These are phyloP conservation scores for Ericerus pela DNA, from an alignment of 1,140 invertebrate genomes.

Conservation along the genomic window DNA sequence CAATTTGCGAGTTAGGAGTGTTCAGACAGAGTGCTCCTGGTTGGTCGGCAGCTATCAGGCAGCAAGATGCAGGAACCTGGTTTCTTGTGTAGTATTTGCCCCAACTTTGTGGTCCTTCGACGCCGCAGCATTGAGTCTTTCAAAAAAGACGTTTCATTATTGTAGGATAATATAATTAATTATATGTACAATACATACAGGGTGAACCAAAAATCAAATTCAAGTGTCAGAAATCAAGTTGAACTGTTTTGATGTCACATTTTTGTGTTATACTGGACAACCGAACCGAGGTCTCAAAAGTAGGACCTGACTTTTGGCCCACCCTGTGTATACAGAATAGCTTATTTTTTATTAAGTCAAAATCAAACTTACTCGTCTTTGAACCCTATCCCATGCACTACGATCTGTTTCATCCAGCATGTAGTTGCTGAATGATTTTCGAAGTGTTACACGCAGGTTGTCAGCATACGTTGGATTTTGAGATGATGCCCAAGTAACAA, in stretches of 20 bases:
- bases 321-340: too few species aligned
- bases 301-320: too few species aligned
- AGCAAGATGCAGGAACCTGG: slow-evolving; percentile 17
- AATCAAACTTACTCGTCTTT: slow-evolving; percentile 16
- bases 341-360: too few species aligned
- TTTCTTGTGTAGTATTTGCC: slow-evolving; percentile 12
- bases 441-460: slow-evolving; percentile 2
- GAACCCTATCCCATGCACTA: slow-evolving; percentile 6
- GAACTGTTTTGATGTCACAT: too few species aligned
- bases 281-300: too few species aligned
- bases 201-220: too few species aligned
- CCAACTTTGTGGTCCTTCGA: slow-evolving; percentile 16
- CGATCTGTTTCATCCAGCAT: slow-evolving; percentile 10
- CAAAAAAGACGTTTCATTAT: too few species aligned
- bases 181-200: too few species aligned
- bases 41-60: slow-evolving; percentile 13
- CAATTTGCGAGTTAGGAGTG: slow-evolving; percentile 13
- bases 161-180: too few species aligned
- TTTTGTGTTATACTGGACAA: too few species aligned
- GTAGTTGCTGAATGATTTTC: slow-evolving; percentile 13
- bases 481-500: background rate
- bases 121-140: slow-evolving; percentile 16
- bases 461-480: background rate
- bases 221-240: too few species aligned
- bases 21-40: slow-evolving; percentile 14